Evolutionary conservation across 2,113 vertebrate species (phyloP).

Genomic region (Ciconia boyciana): DNA sequence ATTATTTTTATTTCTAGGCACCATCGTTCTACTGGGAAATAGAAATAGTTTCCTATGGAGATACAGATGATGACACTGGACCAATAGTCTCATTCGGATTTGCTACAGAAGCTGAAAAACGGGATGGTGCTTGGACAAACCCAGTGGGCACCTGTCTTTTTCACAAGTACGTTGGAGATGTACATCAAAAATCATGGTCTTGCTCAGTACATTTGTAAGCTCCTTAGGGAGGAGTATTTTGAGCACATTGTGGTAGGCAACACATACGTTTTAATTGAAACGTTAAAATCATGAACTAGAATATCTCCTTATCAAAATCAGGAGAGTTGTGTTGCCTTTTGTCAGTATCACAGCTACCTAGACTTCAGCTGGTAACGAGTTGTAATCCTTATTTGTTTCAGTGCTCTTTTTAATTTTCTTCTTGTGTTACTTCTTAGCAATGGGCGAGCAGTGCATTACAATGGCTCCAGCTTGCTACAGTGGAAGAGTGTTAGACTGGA

Average conservation of each 20-base stretch:
- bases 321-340: background rate
- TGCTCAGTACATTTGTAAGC: fast-evolving
- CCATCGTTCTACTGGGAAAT: conserved; percentile 99
- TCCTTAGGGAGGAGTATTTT: background rate
- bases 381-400: background rate
- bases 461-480: conserved; percentile 96
- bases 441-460: conserved; percentile 95
- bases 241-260: background rate
- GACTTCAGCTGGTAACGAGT: background rate
- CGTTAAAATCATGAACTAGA: background rate
- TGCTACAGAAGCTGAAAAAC: conserved; percentile 95
- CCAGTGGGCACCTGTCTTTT: conserved; percentile 98
- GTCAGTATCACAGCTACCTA: background rate
- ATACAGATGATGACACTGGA: conserved; percentile 95
- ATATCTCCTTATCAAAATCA: background rate
- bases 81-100: conserved; percentile 98
- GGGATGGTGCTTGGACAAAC: conserved; percentile 98
- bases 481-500: conserved; percentile 98
- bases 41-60: conserved; percentile 96
- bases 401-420: background rate
- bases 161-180: conserved; percentile 85
- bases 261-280: fast-evolving
- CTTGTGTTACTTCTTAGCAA: conserved; percentile 77
- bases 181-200: background rate
- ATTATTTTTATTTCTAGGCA: conserved; percentile 75